Conservation (phyloP, 2,888 invertebrate species). For the Tanytarsus gracilentus region DNA sequence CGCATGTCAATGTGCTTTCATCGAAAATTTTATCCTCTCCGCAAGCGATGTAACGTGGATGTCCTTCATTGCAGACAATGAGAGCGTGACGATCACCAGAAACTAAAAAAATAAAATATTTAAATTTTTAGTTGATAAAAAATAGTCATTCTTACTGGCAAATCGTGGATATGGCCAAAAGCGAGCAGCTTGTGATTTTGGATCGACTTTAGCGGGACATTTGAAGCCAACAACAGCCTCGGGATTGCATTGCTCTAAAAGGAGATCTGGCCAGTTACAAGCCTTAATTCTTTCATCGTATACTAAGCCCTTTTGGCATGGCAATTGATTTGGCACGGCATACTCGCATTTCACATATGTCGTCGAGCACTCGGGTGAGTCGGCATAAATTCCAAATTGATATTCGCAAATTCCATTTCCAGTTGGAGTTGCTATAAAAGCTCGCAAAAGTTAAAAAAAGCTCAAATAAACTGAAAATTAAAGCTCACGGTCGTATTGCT, state of each 20-base stretch:
- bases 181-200: slow-evolving; percentile 70
- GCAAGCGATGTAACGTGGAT: slow-evolving; percentile 78
- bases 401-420: slow-evolving; percentile 77
- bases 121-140: background rate
- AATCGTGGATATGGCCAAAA: slow-evolving; percentile 92
- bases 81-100: slow-evolving; percentile 78
- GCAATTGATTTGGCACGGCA: slow-evolving; percentile 71
- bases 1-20: slow-evolving; percentile 71
- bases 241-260: slow-evolving; percentile 78
- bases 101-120: slow-evolving; percentile 42
- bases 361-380: slow-evolving; percentile 69
- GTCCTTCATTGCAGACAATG: slow-evolving; percentile 84
- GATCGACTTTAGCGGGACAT: slow-evolving; percentile 76
- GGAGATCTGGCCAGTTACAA: slow-evolving; percentile 90
- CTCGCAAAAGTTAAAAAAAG: background rate
- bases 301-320: slow-evolving; percentile 65
- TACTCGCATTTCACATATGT: slow-evolving; percentile 78
- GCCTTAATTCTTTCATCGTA: slow-evolving; percentile 81
- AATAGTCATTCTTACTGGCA: slow-evolving; percentile 40
- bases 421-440: slow-evolving; percentile 58
- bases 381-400: slow-evolving; percentile 81
- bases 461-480: slow-evolving; percentile 31
- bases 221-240: slow-evolving; percentile 89
- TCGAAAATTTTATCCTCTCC: slow-evolving; percentile 83
- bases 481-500: slow-evolving; percentile 68